Conservation (phyloP, 2,113 vertebrate species). For the Pagrus major region DNA sequence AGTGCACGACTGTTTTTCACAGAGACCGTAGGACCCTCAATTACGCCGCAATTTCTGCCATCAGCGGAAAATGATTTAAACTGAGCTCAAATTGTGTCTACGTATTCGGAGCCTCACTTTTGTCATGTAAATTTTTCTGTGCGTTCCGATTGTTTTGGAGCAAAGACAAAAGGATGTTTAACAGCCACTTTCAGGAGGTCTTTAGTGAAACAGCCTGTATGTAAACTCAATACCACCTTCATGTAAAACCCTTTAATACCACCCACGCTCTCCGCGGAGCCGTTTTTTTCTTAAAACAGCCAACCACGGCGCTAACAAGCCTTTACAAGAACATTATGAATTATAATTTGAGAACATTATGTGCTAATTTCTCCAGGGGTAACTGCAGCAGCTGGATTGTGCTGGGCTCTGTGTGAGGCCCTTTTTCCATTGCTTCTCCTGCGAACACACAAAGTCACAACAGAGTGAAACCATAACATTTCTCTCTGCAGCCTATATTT, state of each 20-base stretch:
- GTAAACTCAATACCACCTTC: constrained; percentile 21
- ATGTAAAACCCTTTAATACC: constrained; percentile 32
- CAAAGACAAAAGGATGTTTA: background rate
- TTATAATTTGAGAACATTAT: constrained; percentile 72
- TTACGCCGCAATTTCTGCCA: background rate
- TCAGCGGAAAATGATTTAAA: background rate
- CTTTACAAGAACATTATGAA: constrained; percentile 73
- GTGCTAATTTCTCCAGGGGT: constrained; percentile 73
- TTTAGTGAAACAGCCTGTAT: background rate
- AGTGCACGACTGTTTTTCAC: background rate
- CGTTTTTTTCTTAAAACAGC: constrained; percentile 46
- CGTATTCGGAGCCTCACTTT: background rate
- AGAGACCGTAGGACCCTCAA: constrained; percentile 10
- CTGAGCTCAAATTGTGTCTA: background rate
- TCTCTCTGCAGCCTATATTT: constrained; percentile 58
- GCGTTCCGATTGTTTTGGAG: background rate
- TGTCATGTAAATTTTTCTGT: background rate
- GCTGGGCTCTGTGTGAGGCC: constrained; percentile 51
- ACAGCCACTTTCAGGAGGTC: background rate
- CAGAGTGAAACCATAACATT: constrained; percentile 40
- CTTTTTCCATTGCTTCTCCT: constrained; percentile 16
- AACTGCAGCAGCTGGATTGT: background rate
- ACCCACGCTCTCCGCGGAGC: constrained; percentile 24
- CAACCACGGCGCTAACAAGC: constrained; percentile 60
- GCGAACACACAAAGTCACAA: constrained; percentile 35